Evolutionary conservation across 2,113 vertebrate species (phyloP), one percentile per base, ranked within the genome.

Genomic region (Sturnus vulgaris): DNA sequence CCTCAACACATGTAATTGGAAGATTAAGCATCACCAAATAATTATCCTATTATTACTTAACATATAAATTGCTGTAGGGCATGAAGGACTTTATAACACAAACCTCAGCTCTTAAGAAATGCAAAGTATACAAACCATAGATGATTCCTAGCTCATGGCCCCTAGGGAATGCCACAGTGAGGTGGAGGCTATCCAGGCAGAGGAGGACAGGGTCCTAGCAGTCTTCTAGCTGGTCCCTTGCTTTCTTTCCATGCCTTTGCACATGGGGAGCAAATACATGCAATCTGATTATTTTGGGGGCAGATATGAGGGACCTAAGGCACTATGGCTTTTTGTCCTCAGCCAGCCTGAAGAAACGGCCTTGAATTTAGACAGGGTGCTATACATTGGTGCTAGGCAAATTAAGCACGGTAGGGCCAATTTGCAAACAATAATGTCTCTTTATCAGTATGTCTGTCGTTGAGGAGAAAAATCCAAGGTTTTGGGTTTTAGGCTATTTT

Each of bases 1-100:
- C 9, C 17, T 52, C 46, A 2, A 44, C 63, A 44, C n/a, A 15
- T 10, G 27, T 63, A 85, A 40, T 40, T 80, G 49, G 50, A 82
- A 72, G 78, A 89, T 65, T 65, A 85, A 76, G 21, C 40, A 68
- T 70, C 55, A 88, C 68, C 81, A 93, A 95, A 83, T 69, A 59
- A 72, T 88, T 80, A 83, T 55, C 46, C n/a, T 80, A 35, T 57
- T 77, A 65, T 49, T 91, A 79, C 56, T 89, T 79, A 82, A 72
- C 22, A 81, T 16, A 35, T 44, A 69, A 75, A 91, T 70, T 88
- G 64, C 35, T 90, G 64, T n/a, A 56, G 25, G 39, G 15, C 33
- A 50, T 40, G 27, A 90, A 86, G 16, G 37, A 82, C 35, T 8
- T 64, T 71, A 35, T 21, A 71, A 68, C 12, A 75, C 24, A 91